phyloP scores from a whole-genome alignment of 37 sponge, comb jelly and placozoan genomes.

The Tethya wilhelma region DNA sequence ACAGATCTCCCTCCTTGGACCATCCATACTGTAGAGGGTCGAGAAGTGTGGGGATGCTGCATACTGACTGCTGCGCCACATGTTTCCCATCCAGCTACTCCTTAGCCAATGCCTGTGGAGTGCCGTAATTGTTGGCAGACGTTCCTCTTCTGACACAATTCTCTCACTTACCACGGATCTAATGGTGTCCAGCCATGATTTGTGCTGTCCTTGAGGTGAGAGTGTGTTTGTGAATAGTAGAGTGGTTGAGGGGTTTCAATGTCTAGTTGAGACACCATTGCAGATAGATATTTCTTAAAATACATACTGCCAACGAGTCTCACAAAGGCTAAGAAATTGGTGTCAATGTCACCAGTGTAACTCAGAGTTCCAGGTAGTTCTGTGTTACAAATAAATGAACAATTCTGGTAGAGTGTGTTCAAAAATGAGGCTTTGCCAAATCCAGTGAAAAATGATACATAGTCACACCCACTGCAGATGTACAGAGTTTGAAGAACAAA shows the following conservation, averaged over 20 bases:
- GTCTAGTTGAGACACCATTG: neutral
- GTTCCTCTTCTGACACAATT: neutral
- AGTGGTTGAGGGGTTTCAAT: neutral
- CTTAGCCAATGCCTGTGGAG: neutral
- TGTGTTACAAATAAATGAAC: neutral
- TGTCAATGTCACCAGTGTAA: neutral
- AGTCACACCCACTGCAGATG: constrained; percentile 37
- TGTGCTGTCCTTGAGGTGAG: neutral
- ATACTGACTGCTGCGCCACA: neutral
- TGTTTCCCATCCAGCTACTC: neutral
- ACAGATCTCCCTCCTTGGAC: neutral
- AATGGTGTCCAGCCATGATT: neutral
- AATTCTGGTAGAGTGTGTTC: constrained; percentile 4
- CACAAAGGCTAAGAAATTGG: neutral
- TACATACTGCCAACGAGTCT: neutral
- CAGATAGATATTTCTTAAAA: neutral
- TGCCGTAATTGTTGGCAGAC: neutral
- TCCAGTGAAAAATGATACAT: constrained; percentile 2
- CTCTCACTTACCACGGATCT: neutral
- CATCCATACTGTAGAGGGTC: neutral
- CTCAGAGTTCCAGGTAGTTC: neutral
- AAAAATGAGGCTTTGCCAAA: constrained; percentile 6
- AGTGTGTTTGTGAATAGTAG: neutral
- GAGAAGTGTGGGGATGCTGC: neutral
- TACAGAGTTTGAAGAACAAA: neutral